A percentile compares a stretch with the other conserved stretches of the same genome.
Conservation (phyloP, 2,113 vertebrate species). For the Hippopotamus amphibius region DNA sequence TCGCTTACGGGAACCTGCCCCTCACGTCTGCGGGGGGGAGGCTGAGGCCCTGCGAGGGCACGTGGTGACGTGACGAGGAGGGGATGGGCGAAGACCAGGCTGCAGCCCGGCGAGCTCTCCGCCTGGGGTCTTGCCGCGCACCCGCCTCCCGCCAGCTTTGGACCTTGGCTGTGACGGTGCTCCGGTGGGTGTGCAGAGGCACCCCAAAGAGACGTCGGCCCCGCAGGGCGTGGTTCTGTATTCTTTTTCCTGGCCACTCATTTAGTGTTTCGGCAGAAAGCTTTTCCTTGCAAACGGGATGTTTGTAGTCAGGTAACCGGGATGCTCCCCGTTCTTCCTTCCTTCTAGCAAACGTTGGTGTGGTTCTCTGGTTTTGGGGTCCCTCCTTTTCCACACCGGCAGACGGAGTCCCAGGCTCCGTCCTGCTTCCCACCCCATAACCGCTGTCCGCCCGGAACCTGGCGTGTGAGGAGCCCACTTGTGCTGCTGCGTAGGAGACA, state of each 20-base stretch:
- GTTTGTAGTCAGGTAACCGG: not conserved
- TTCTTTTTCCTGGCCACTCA: not conserved
- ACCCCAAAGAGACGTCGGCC: not conserved
- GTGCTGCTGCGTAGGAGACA: constrained; percentile 77
- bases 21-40: not conserved
- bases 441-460: not conserved
- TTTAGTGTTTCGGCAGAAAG: not conserved
- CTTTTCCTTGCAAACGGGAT: not conserved
- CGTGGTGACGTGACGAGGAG: not conserved
- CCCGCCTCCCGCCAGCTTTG: not conserved
- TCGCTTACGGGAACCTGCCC: not conserved
- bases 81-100: not conserved
- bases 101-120: not conserved
- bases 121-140: fast-evolving
- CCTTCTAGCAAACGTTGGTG: not conserved
- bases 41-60: not conserved
- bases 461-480: not conserved
- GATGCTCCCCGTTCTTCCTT: not conserved
- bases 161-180: not conserved
- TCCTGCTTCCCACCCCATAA: not conserved
- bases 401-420: not conserved
- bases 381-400: not conserved
- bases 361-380: not conserved
- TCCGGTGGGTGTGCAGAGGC: not conserved
- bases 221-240: fast-evolving